Evolutionary conservation across 2,113 vertebrate genomes (phyloP), one percentile per base, ranked within the genome.

Genomic region (Neofelis nebulosa): DNA sequence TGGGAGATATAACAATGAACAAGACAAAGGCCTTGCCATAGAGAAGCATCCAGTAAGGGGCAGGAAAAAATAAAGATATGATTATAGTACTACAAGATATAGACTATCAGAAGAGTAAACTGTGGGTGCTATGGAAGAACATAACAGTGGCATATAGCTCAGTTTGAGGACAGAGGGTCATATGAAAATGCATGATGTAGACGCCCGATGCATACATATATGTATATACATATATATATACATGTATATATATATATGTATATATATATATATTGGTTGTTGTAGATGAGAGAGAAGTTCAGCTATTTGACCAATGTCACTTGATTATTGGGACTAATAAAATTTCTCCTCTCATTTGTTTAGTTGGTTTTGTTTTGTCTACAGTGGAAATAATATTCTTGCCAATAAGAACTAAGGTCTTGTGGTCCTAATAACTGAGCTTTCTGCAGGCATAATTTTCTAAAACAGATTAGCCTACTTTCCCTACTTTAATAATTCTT

Each of bases 361-460:
- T 68, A 19, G 7, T n/a, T 69, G 31, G 31, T 52, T 89, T 96
- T 68, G 27, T 91, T 90, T 88, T 71, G 27, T 29, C 41, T 63
- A 4, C 8, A 74, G 41, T 63, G 27, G 29, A 55, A 95, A 87
- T 50, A n/a, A 31, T 41, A 74, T 50, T 55, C 48, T 84, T 21
- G 50, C 50, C 45, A 65, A 14, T 68, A 38, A 82, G n/a, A 84
- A 38, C 2, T 38, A 76, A 16, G 33, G 12, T 45, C 48, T 68
- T 87, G 45, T 31, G 5, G 38, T 73, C 41, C 52, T 80, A 65
- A 65, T 48, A 52, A 29, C 8, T 63, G 68, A 73, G 10, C 29
- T 86, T 95, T 95, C 76, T 45, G 61, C 23, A 89, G 45, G 23
- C 10, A 52, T n/a, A 23, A 73, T 84, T 78, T 89, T 93, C 89